Percentiles rank a stretch among this genome's conserved stretches.
These are phyloP conservation scores for Melolontha melolontha DNA, from an alignment of 2,888 invertebrate species.

Conservation along the genomic window DNA sequence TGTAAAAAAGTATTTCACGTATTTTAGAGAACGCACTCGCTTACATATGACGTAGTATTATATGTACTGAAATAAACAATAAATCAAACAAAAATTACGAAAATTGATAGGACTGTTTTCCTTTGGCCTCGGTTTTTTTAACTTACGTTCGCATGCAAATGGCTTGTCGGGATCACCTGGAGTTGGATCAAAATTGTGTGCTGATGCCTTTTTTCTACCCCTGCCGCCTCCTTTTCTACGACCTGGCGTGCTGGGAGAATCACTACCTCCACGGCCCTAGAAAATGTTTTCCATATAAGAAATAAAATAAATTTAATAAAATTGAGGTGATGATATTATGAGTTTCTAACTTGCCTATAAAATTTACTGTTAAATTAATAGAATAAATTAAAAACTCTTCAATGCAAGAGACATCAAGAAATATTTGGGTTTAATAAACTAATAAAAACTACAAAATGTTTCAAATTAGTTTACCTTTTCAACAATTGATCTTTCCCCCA, in stretches of 20 bases:
- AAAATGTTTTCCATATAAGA: conserved; percentile 39
- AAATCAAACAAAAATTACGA: conserved; percentile 6
- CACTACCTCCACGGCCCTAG: conserved; percentile 62
- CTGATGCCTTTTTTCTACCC: conserved; percentile 68
- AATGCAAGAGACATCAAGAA: no score
- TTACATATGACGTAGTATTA: conserved; percentile 16
- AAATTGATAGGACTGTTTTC: conserved; percentile 1
- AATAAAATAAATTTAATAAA: background rate
- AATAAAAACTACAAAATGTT: no score
- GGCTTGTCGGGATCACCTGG: conserved; percentile 87
- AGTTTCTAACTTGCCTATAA: background rate
- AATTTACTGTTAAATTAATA: no score
- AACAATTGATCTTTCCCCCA: no score
- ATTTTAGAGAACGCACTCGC: conserved; percentile 6
- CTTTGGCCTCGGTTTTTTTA: conserved; percentile 1
- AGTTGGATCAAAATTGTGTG: conserved; percentile 64
- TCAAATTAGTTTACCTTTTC: no score
- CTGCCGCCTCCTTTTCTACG: conserved; percentile 66
- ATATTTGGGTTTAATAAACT: no score
- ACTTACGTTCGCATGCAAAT: conserved; percentile 93
- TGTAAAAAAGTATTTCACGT: conserved; percentile 34
- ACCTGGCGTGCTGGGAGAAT: conserved; percentile 65
- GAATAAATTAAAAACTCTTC: no score
- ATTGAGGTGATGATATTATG: background rate
- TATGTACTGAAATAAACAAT: conserved; percentile 1